Conservation (phyloP, 2,888 invertebrate species). For the Strigamia transsilvanica region DNA sequence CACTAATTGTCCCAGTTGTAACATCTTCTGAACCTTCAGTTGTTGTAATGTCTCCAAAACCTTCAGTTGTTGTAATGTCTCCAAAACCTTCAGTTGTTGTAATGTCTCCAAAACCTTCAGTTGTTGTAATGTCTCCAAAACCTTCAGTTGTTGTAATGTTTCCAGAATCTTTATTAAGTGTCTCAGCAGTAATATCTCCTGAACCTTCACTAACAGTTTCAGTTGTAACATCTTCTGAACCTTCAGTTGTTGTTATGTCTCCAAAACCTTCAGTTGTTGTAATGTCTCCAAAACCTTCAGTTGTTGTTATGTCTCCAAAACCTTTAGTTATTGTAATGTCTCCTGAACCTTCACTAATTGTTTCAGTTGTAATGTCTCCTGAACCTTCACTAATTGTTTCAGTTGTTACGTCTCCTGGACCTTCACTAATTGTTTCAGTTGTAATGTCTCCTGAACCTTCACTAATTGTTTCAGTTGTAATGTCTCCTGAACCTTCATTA, state of each 20-base stretch:
- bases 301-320: background rate
- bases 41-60: background rate
- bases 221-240: no score
- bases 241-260: no score
- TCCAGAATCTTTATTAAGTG: background rate
- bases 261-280: background rate
- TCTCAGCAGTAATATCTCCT: background rate
- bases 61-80: background rate
- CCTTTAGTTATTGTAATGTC: no score
- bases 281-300: background rate
- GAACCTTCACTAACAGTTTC: no score
- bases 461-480: background rate
- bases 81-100: background rate
- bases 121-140: no score
- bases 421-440: background rate
- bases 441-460: background rate
- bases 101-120: no score
- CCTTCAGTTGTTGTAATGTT: background rate
- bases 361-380: background rate
- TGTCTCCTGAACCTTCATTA: background rate
- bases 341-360: no score
- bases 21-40: background rate
- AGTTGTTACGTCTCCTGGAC: background rate
- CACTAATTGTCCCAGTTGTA: background rate
- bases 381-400: background rate